Evolutionary conservation across 35 echinoderm and acorn worm genomes (phyloP).

Genomic region (Antedon bifida): DNA sequence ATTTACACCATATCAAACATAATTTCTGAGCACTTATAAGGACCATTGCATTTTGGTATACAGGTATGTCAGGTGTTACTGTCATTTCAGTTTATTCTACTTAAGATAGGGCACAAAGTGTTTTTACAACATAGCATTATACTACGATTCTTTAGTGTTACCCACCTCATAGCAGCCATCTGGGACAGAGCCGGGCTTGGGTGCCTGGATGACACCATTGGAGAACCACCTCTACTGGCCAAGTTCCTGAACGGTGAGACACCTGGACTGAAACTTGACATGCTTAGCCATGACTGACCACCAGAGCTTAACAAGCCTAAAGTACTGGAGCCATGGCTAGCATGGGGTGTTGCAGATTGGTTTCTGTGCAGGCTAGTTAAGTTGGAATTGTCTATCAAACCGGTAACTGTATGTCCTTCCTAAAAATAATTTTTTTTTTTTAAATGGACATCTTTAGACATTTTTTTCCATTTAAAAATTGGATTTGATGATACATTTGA

Average conservation of each 20-base stretch:
- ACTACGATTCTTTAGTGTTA: too few relatives aligned
- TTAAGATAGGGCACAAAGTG: too few relatives aligned
- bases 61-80: too few relatives aligned
- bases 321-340: conserved; percentile 40
- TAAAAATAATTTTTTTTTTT: background rate
- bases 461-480: too few relatives aligned
- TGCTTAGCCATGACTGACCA: conserved; percentile 69
- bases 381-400: background rate
- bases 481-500: too few relatives aligned
- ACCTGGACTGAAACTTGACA: conserved; percentile 43
- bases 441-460: background rate
- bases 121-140: too few relatives aligned
- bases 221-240: conserved; percentile 43
- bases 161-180: conserved; percentile 33
- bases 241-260: conserved; percentile 44
- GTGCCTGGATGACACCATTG: conserved; percentile 41
- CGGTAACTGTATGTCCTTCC: background rate
- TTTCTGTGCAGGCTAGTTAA: background rate
- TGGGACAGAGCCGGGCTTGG: conserved; percentile 63
- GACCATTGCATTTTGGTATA: too few relatives aligned
- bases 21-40: too few relatives aligned
- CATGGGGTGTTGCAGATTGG: conserved; percentile 37
- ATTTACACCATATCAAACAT: too few relatives aligned
- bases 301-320: conserved; percentile 70
- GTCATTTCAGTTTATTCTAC: too few relatives aligned